Conservation (phyloP, 2,888 invertebrate species). For the Pasiphila rectangulata region DNA sequence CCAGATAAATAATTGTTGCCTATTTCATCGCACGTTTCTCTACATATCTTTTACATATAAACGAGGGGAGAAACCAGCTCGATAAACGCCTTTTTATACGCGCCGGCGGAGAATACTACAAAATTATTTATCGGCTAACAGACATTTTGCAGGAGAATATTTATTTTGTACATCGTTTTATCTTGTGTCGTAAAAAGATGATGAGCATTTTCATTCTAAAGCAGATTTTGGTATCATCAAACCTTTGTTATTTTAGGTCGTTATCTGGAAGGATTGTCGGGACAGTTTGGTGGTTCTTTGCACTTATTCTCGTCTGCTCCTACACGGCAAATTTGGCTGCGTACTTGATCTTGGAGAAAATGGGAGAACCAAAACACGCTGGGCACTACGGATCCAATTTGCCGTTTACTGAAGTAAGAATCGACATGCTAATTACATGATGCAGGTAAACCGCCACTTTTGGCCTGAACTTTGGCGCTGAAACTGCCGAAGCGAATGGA, state of each 20-base stretch:
- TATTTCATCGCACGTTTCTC: constrained; percentile 45
- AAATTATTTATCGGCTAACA: constrained; percentile 38
- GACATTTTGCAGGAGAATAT: constrained; percentile 4
- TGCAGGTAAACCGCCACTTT: constrained; percentile 56
- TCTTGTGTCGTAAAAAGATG: no score
- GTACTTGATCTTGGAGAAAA: constrained; percentile 97
- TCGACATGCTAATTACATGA: constrained; percentile 49
- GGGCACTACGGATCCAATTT: constrained; percentile 96
- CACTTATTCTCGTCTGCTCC: constrained; percentile 97
- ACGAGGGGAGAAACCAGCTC: constrained; percentile 24
- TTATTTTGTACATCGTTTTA: no score
- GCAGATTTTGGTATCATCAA: not conserved
- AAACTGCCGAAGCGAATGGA: constrained; percentile 48
- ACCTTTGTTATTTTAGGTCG: constrained; percentile 75
- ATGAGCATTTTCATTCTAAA: no score
- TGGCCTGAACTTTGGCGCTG: no score
- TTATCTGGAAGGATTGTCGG: constrained; percentile 97
- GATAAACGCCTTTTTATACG: constrained; percentile 46
- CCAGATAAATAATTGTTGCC: constrained; percentile 52
- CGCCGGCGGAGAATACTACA: constrained; percentile 39
- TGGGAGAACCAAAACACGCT: constrained; percentile 88
- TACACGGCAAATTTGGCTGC: constrained; percentile 99
- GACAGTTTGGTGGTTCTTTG: constrained; percentile 99
- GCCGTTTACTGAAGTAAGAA: constrained; percentile 92
- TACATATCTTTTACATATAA: constrained; percentile 1